Conservation (phyloP, 2,888 invertebrate genomes). For the Synergus japonicus region DNA sequence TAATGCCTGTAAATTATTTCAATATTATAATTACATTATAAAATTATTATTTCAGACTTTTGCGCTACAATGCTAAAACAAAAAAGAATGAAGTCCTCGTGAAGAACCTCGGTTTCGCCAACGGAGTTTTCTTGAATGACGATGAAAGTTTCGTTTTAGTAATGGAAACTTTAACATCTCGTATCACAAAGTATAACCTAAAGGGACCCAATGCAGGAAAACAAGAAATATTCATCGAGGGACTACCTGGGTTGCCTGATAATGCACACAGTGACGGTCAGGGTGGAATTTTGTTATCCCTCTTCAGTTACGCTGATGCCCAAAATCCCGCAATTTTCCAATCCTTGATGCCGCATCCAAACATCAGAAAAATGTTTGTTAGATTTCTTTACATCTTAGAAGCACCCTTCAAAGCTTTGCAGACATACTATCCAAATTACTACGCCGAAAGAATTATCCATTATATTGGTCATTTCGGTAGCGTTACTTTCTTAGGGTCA, state of each 20-base stretch:
- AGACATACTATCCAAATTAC: slow-evolving; percentile 83
- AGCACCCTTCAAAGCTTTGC: slow-evolving; percentile 82
- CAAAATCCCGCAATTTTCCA: slow-evolving; percentile 80
- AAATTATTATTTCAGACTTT: slow-evolving; percentile 80
- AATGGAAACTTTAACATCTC: slow-evolving; percentile 83
- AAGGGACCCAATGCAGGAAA: slow-evolving; percentile 90
- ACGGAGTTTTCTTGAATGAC: slow-evolving; percentile 90
- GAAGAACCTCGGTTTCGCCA: slow-evolving; percentile 89
- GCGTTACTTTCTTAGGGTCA: slow-evolving; percentile 45
- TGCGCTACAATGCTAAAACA: slow-evolving; percentile 88
- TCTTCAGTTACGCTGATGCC: slow-evolving; percentile 80
- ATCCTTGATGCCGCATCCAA: slow-evolving; percentile 82
- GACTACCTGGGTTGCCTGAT: slow-evolving; percentile 86
- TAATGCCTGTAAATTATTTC: background rate
- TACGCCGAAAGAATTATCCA: slow-evolving; percentile 82
- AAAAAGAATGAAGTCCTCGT: slow-evolving; percentile 88
- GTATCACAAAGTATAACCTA: slow-evolving; percentile 88
- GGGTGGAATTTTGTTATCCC: slow-evolving; percentile 84
- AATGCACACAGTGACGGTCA: slow-evolving; percentile 81
- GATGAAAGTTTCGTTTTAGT: slow-evolving; percentile 91
- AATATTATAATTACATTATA: background rate
- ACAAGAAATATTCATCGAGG: slow-evolving; percentile 88
- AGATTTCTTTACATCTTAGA: slow-evolving; percentile 82
- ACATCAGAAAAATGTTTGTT: slow-evolving; percentile 82
- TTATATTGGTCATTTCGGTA: slow-evolving; percentile 69